phyloP scores from a whole-genome alignment of 2,797 vertebrate genomes.

The Pachyuromys duprasi region DNA sequence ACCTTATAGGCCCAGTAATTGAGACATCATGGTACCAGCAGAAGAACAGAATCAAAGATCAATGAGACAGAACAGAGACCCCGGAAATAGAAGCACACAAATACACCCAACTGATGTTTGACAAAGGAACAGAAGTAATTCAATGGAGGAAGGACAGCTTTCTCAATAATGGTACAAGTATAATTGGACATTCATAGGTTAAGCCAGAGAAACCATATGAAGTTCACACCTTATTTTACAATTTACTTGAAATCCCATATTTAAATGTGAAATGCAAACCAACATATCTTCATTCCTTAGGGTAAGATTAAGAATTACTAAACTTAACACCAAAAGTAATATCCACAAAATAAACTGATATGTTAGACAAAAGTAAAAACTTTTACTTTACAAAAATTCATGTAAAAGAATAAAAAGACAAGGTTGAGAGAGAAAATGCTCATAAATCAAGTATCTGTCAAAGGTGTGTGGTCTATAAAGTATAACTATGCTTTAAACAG shows the following conservation, averaged over 20 bases:
- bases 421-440: background rate
- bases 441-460: background rate
- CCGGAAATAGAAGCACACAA: slow-evolving; percentile 40
- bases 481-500: background rate
- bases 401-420: background rate
- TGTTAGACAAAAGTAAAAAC: background rate
- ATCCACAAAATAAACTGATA: background rate
- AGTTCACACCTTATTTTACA: background rate
- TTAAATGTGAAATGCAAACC: slow-evolving; percentile 9
- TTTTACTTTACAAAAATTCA: background rate
- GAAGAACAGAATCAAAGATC: slow-evolving; percentile 24
- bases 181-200: background rate
- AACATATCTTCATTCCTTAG: background rate
- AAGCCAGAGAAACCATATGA: background rate
- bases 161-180: background rate
- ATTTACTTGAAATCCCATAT: slow-evolving; percentile 15
- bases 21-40: background rate
- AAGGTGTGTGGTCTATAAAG: background rate
- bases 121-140: slow-evolving; percentile 26
- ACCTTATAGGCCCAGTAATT: background rate
- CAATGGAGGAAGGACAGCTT: background rate
- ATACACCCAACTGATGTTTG: background rate
- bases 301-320: background rate
- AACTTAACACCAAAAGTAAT: background rate
- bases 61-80: slow-evolving; percentile 28